Base-by-base conservation (phyloP, 2,888 invertebrate species). In the Megalurothrips usitatus region DNA sequence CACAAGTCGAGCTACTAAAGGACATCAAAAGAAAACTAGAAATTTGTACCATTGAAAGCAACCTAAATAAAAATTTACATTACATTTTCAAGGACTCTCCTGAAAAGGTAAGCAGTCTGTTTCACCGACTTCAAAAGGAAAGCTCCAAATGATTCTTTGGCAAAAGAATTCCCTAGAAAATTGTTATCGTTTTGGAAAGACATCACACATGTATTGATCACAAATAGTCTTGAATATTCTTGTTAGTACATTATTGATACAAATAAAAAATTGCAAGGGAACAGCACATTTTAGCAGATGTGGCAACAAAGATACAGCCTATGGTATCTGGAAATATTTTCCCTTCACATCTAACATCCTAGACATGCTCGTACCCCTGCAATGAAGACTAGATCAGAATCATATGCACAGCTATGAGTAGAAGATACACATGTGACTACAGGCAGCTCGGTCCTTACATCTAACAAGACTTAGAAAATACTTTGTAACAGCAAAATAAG, bases 101-200 rank as follows among this genome's bases (percentile, higher is more conserved):
- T 14, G 17, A 58, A 14, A 19, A 58, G 19, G 19, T 58, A 6
- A 17, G 19, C 17, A 58, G 58, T 1, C 14, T 19, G 17, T 58
- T 58, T 6, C 17, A 58, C 58, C 14, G 58, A 19, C 19, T 58
- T 19, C 14, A 43, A 2, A 43, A 2, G 34, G 34, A 43, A 2
- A 43, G 34, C 6, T 43, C 34, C 34, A 75, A 26, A 75, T 75
- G 68, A 75, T 26, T 75, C 68, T 75, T 75, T 75, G 68, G 68
- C 26, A 26, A 75, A 75, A 75, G 23, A 75, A 9, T 26, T 26
- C 8, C 26, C 6, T 26, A 26, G n/a, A 26, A 75, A 75, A 26
- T 75, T 26, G 23, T 75, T 75, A 75, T 23, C 26, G 3, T 26
- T 26, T 26, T 12, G 10, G 23, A 12, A 75, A 23, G 23, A 26